Conservation (phyloP, 2,113 vertebrate genomes). For the Psephotus haematonotus region DNA sequence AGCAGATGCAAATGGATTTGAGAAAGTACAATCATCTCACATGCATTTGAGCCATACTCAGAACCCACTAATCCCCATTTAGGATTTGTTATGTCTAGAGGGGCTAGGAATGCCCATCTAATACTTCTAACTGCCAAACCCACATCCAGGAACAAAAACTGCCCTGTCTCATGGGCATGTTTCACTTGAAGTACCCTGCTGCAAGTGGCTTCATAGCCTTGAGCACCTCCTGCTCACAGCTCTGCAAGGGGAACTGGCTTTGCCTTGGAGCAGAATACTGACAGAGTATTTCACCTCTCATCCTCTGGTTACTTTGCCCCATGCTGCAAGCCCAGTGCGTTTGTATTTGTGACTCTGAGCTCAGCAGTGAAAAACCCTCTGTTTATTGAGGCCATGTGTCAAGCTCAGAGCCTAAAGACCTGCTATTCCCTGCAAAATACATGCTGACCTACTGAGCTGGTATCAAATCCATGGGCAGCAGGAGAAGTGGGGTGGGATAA, state of each 20-base stretch:
- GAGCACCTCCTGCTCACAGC: background rate
- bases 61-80: background rate
- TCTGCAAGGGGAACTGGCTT: background rate
- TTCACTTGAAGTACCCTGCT: background rate
- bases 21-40: background rate
- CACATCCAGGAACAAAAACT: fast-evolving
- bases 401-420: background rate
- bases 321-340: background rate
- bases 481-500: background rate
- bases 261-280: background rate
- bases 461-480: background rate
- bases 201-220: background rate
- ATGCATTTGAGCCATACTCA: background rate
- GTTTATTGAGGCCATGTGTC: background rate
- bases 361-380: background rate
- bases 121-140: background rate
- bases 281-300: fast-evolving
- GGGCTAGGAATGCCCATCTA: fast-evolving
- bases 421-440: background rate
- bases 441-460: background rate
- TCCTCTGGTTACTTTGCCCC: background rate
- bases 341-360: background rate
- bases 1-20: background rate
- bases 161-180: background rate
- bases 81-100: background rate